Base-by-base conservation (phyloP, 2,888 invertebrate genomes). In the Xiphydria camelus region DNA sequence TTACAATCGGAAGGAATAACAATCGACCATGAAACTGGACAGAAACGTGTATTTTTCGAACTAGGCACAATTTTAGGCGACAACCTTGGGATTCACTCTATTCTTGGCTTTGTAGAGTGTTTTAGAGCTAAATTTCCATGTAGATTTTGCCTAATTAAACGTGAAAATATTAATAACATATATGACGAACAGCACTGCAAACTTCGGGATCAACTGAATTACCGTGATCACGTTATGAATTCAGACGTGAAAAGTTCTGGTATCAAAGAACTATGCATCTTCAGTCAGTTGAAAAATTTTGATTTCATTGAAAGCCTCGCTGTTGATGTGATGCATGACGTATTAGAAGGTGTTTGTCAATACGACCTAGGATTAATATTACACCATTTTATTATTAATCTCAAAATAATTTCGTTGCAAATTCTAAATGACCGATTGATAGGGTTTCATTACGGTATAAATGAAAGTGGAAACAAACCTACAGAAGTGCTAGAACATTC, bases 281-380 rank as follows among this genome's bases (percentile, higher is more conserved):
- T 47, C 19, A 25, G 49, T 35, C 3, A 35, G 23, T 3, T 52
- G 12, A 9, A 22, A 6, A 26, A 17, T 19, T 55, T 55, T 40
- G 42, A 46, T 36, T 36, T 45, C 3, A 47, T 45, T 2, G n/a
- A 43, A 20, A 53, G 53, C 22, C 21, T 40, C 6, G 26, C 47
- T 12, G 49, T 47, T 15, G 51, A 55, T 23, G 47, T 38, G 54
- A 57, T 43, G n/a, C n/a, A n/a, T n/a, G n/a, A n/a, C n/a, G n/a
- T n/a, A n/a, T n/a, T n/a, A n/a, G n/a, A n/a, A n/a, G 55, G 57
- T 5, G 37, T 47, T 17, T 44, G 49, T 15, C 44, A 45, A 15
- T 59, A 59, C 42, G 52, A 53, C 22, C 34, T 61, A 22, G 49
- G 44, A 4, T 15, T 48, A 6, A 47, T 61, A 12, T 38, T 61